Base-by-base conservation (phyloP, 2,888 invertebrate genomes). In the Itoplectis maculator region DNA sequence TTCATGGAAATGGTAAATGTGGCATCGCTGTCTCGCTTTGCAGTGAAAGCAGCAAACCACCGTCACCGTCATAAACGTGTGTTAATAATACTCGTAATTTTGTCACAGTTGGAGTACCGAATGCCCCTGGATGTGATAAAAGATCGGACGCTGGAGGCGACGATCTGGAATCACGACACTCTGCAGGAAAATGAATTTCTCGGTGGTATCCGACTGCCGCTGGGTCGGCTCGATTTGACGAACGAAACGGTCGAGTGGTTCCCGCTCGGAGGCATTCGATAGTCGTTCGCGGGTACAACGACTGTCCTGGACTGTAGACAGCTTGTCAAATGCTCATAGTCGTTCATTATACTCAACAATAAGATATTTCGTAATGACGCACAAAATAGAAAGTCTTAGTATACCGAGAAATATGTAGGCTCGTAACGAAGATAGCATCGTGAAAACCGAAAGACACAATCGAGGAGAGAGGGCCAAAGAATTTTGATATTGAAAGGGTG, bases 111-210 rank as follows among this genome's bases (percentile, higher is more conserved):
- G 92, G 97, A 97, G 91, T 99, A 98, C 90, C 95, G 98, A 81
- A 95, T 98, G 94, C 96, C 97, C 0, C 90, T 97, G 84, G 97
- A 98, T 66, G 95, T 96, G 54, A 95, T 98, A 15, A 95, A 95
- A 90, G 94, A 94, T 85, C 94, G 97, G 65, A 95, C 95, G 9
- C 93, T 99, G n/a, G 97, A 98, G 92, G 98, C 98, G 0, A 98
- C 98, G 0, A 96, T 99, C 9, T 99, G 98, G 99, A 97, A 97
- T 92, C 97, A 98, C 93, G 98, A 98, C 92, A 95, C 97, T 0
- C 93, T 99, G 54, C 98, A 98, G 92, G 98, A 98, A 93, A 99
- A 99, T 93, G 97, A 98, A 93, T 97, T 98, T 92, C 94, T 99
- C 9, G 99, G 99, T 35, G 98, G 98, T n/a, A 96, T 97, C 77